phyloP scores from a whole-genome alignment of 2,888 invertebrate species.

The Gibbula magus region DNA sequence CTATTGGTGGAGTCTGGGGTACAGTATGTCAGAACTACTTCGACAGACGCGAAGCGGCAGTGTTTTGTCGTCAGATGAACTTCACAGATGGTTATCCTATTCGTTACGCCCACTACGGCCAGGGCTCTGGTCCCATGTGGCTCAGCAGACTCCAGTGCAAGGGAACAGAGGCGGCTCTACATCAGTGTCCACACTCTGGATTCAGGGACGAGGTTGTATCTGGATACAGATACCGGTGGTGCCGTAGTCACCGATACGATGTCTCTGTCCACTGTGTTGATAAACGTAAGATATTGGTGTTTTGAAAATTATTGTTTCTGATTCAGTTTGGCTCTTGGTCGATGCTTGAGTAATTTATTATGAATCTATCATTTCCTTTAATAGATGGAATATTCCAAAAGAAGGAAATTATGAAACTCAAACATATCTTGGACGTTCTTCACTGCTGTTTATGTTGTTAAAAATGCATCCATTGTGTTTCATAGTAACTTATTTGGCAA shows the following conservation, averaged over 20 bases:
- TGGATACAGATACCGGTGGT: slow-evolving; percentile 47
- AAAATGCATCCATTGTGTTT: too few relatives aligned
- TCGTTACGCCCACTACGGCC: slow-evolving; percentile 48
- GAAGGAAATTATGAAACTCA: too few relatives aligned
- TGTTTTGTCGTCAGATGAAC: slow-evolving; percentile 72
- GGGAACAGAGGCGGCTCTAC: slow-evolving; percentile 57
- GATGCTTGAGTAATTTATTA: not conserved
- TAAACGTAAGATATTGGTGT: slow-evolving; percentile 51
- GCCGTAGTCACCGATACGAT: slow-evolving; percentile 58
- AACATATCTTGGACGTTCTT: too few relatives aligned
- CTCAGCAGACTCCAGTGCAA: slow-evolving; percentile 60
- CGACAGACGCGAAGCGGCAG: slow-evolving; percentile 82
- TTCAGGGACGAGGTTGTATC: slow-evolving; percentile 51
- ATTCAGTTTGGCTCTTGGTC: not conserved
- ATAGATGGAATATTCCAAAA: too few relatives aligned
- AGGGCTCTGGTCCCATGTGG: slow-evolving; percentile 70
- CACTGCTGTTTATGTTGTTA: too few relatives aligned
- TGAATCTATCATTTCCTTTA: too few relatives aligned
- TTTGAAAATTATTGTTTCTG: not conserved
- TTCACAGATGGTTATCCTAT: slow-evolving; percentile 61
- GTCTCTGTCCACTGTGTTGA: slow-evolving; percentile 63
- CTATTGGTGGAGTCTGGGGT: slow-evolving; percentile 83
- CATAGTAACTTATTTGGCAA: too few relatives aligned
- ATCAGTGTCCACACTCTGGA: slow-evolving; percentile 63
- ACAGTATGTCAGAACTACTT: slow-evolving; percentile 86